phyloP scores from a whole-genome alignment of 2,888 invertebrate genomes.

The Lycophotia porphyrea region DNA sequence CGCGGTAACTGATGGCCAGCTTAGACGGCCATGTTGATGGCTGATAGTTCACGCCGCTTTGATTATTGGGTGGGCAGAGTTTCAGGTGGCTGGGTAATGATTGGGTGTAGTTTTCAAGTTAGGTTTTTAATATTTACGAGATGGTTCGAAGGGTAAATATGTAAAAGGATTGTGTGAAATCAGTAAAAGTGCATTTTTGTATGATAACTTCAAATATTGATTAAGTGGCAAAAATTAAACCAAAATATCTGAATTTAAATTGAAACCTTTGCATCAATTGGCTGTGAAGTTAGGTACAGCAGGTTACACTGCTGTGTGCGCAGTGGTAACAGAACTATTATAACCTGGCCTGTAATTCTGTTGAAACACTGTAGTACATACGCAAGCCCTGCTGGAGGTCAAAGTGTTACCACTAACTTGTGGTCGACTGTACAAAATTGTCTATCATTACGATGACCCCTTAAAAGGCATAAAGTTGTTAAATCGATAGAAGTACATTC shows the following conservation, averaged over 20 bases:
- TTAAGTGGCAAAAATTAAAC: neutral
- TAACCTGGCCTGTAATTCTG: neutral
- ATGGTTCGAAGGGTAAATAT: neutral
- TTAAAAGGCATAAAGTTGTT: neutral
- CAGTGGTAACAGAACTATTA: neutral
- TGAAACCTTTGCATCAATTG: neutral
- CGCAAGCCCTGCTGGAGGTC: neutral
- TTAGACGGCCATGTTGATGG: conserved; percentile 52
- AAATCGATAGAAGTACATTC: neutral
- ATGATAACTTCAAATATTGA: neutral
- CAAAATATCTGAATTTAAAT: neutral
- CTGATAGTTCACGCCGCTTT: conserved; percentile 27
- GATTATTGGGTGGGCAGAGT: conserved; percentile 21
- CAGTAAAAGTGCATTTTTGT: neutral
- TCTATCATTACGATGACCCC: neutral
- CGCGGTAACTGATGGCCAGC: conserved; percentile 64
- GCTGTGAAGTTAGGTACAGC: neutral
- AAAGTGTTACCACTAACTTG: neutral
- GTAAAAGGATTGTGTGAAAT: neutral
- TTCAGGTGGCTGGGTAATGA: conserved; percentile 1
- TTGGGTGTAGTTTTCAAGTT: neutral
- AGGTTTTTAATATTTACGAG: neutral
- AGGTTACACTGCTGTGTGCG: neutral
- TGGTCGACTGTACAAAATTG: neutral
- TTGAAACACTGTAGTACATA: neutral